Evolutionary conservation across 2,113 vertebrate species (phyloP), one percentile per base, ranked within the genome.

Genomic region (Lanius ludovicianus): DNA sequence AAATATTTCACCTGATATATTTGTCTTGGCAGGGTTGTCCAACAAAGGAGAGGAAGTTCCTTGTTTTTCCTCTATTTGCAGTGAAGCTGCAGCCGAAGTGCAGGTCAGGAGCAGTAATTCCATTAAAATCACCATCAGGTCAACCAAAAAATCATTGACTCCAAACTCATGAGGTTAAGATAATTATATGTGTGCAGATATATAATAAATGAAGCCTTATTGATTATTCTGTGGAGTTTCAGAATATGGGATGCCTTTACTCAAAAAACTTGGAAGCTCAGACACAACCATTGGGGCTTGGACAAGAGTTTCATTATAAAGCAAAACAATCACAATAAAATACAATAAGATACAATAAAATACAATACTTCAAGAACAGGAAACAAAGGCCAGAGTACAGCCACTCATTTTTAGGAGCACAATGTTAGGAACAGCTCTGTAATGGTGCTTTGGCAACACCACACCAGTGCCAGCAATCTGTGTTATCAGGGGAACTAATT

Each of bases 281-380:
- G 7, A 13, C 2, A 7, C 1, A 14, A 11, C 20, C 21, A 1
- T 3, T 2, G 3, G 46, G 59, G n/a, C n/a, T 85, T 42, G 63
- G 75, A 83, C 39, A 4, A 42, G 47, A 6, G 13, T 82, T 47
- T 53, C 3, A 17, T 11, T 7, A 8, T 17, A 53, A 59, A 80
- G 16, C 4, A 65, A 35, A 68, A 52, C 11, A 35, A 68, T 18
- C 6, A 47, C 57, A 59, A 7, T 9, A 16, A 21, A 31, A 31
- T 33, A n/a, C 7, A 55, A 25, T 25, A n/a, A 20, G 31, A 39
- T 6, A 47, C 21, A 68, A 57, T 41, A 18, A 35, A 30, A 17
- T 39, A 55, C 46, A 60, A 59, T 13, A 37, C 9, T 9, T 24
- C 24, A 74, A 67, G 50, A 55, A 24, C 8, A 69, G 75, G n/a